A percentile compares a stretch with the other conserved stretches of the same genome.
Conservation (phyloP, 2,888 invertebrate species). For the Oegoconia quadripuncta region DNA sequence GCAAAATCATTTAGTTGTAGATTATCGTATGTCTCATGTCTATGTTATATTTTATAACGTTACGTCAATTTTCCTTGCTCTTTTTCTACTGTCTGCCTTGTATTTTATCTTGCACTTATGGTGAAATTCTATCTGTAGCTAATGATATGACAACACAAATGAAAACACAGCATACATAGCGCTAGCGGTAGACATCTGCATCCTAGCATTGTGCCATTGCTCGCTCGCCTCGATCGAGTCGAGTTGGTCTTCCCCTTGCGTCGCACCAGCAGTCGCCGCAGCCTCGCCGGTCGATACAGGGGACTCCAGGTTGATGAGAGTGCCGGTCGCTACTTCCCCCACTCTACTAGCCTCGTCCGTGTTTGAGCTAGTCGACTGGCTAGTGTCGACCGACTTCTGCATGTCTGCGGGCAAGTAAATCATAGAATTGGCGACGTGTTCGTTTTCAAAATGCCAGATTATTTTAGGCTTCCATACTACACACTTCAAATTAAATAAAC, state of each 20-base stretch:
- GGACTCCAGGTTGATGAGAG: constrained; percentile 66
- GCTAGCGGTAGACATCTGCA: constrained; percentile 59
- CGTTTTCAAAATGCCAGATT: no score
- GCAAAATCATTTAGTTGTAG: no score
- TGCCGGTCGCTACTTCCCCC: constrained; percentile 61
- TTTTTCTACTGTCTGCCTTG: no score
- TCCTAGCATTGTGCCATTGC: constrained; percentile 57
- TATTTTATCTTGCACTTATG: no score
- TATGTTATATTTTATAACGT: no score
- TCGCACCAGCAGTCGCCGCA: constrained; percentile 27
- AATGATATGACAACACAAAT: background rate
- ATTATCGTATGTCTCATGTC: no score
- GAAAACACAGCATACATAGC: constrained; percentile 44
- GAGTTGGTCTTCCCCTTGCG: constrained; percentile 53
- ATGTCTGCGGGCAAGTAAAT: constrained; percentile 38
- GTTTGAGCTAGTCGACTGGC: constrained; percentile 62
- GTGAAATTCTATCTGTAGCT: no score
- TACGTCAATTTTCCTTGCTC: no score
- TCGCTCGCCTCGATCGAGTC: constrained; percentile 70
- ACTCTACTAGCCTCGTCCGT: constrained; percentile 54
- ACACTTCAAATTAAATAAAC: no score
- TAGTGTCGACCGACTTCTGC: constrained; percentile 61
- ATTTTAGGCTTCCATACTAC: no score
- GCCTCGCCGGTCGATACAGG: constrained; percentile 51
- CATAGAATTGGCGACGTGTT: no score